phyloP scores from a whole-genome alignment of 2,113 vertebrate species.

The Promerops cafer region DNA sequence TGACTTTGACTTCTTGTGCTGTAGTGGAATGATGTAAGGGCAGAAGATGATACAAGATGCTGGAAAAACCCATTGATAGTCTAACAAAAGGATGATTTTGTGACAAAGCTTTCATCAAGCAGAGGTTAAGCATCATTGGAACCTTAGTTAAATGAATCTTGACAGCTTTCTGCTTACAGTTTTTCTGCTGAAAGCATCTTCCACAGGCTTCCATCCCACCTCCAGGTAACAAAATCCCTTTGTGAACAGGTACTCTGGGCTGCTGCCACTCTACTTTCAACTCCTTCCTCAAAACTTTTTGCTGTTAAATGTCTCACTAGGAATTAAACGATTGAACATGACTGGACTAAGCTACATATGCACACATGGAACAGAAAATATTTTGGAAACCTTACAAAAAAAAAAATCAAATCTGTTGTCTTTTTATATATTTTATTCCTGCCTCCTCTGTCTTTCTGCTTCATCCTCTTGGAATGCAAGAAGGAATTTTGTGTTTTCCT shows the following conservation, averaged over 20 bases:
- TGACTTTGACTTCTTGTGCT: not conserved
- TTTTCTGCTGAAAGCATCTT: not conserved
- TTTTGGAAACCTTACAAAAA: not conserved
- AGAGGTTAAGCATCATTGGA: not conserved
- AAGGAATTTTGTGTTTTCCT: not conserved
- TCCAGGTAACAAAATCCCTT: not conserved
- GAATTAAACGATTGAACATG: not conserved
- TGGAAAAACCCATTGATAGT: not conserved
- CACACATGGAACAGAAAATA: accelerated
- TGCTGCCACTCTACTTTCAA: not conserved
- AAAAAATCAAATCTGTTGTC: not conserved
- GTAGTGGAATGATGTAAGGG: not conserved
- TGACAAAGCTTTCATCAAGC: not conserved
- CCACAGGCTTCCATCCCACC: not conserved
- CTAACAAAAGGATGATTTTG: not conserved
- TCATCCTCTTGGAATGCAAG: not conserved
- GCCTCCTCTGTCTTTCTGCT: not conserved
- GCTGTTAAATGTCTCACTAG: not conserved
- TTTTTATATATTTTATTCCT: not conserved
- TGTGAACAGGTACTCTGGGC: not conserved
- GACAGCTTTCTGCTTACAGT: not conserved
- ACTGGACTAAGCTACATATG: not conserved
- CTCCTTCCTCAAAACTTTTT: not conserved
- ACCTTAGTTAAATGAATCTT: not conserved
- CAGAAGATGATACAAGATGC: not conserved